Evolutionary conservation across 2,113 vertebrate genomes (phyloP).

Genomic region (Bungarus multicinctus): DNA sequence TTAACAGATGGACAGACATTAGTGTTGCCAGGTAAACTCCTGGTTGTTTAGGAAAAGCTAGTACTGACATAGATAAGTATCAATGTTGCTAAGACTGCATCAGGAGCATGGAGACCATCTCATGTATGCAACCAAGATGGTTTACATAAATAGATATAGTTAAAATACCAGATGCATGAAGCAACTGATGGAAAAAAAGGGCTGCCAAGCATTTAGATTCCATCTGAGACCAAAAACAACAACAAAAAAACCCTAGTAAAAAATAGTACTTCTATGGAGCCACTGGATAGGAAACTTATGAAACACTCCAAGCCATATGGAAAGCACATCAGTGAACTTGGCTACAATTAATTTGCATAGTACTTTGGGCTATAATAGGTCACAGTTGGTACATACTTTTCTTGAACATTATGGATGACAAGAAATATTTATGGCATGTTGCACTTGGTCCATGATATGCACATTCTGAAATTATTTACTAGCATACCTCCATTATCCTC

Average conservation of each 20-base stretch:
- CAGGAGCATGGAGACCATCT: conserved; percentile 9
- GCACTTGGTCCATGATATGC: neutral
- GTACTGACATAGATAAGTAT: conserved; percentile 27
- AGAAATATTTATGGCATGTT: neutral
- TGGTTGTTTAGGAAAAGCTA: conserved; percentile 46
- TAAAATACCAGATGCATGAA: conserved; percentile 30
- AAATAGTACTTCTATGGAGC: neutral
- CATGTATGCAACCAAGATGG: neutral
- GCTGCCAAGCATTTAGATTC: conserved; percentile 2
- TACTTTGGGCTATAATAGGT: neutral
- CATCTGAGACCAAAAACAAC: conserved; percentile 17
- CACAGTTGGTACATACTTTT: neutral
- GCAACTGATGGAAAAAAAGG: conserved; percentile 15
- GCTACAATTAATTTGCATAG: conserved; percentile 19
- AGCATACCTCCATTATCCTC: neutral
- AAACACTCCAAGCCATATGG: neutral
- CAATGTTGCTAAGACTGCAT: conserved; percentile 10
- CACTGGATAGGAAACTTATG: neutral
- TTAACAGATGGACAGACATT: conserved; percentile 61
- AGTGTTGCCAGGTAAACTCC: conserved; percentile 46
- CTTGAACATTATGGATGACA: neutral
- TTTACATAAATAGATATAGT: conserved; percentile 10
- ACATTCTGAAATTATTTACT: neutral
- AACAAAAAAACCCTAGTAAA: neutral
- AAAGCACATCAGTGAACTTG: neutral